phyloP scores from a whole-genome alignment of 2,888 invertebrate genomes.

The Scaptomyza flava region DNA sequence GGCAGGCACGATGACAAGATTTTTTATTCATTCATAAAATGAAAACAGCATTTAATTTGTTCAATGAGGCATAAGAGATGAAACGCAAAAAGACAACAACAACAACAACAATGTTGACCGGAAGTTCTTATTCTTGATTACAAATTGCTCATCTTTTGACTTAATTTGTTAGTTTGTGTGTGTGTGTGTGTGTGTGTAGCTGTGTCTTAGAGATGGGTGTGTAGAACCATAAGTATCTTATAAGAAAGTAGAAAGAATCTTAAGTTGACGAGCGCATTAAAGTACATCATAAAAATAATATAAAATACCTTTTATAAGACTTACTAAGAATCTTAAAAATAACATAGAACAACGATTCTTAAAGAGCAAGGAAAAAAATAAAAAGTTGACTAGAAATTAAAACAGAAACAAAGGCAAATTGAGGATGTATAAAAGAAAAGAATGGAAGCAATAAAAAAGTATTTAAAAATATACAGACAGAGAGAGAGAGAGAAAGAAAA shows the following conservation, averaged over 20 bases:
- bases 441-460: no score
- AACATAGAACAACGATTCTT: neutral
- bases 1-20: slow-evolving; percentile 59
- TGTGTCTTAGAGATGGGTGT: slow-evolving; percentile 11
- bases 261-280: neutral
- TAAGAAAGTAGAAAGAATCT: neutral
- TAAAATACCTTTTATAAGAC: neutral
- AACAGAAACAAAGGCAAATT: neutral
- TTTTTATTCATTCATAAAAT: slow-evolving; percentile 71
- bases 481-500: no score
- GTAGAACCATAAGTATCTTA: neutral
- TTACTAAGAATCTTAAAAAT: neutral
- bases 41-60: slow-evolving; percentile 48
- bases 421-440: neutral
- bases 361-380: neutral
- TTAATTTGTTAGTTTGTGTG: neutral
- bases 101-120: slow-evolving; percentile 55
- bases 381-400: neutral
- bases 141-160: slow-evolving; percentile 66
- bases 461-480: no score
- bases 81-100: slow-evolving; percentile 8
- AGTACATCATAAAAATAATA: neutral
- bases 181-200: neutral
- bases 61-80: slow-evolving; percentile 34
- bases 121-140: slow-evolving; percentile 81